These are phyloP conservation scores for Drosophila mojavensis DNA, from an alignment of 1,140 invertebrate species.

Conservation along the genomic window DNA sequence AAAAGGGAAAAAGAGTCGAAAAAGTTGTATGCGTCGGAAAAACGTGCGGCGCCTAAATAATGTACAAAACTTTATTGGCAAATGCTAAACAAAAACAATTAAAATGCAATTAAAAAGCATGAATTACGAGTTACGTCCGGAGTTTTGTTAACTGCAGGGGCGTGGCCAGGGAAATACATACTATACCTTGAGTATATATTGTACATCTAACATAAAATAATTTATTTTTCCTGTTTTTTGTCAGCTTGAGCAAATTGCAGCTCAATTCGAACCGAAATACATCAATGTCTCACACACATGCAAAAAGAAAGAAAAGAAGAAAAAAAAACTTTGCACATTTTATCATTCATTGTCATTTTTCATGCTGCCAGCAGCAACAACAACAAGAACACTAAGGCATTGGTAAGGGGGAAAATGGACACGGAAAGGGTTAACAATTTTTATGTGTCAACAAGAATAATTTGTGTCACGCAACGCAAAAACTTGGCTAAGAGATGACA, in stretches of 20 bases:
- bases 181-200: not conserved
- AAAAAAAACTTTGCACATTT: too few species aligned
- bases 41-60: constrained; percentile 62
- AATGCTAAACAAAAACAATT: constrained; percentile 66
- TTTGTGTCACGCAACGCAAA: constrained; percentile 62
- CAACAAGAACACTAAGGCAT: not conserved
- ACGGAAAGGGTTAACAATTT: constrained; percentile 70
- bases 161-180: not conserved
- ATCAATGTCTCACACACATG: constrained; percentile 63
- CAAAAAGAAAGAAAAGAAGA: not conserved
- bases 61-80: constrained; percentile 48
- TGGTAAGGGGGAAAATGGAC: constrained; percentile 17
- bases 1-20: constrained; percentile 13
- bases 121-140: not conserved
- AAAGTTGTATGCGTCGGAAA: constrained; percentile 50
- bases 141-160: not conserved
- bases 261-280: constrained; percentile 62
- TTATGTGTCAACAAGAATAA: constrained; percentile 81
- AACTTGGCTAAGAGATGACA: constrained; percentile 64
- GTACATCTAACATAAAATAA: constrained; percentile 13
- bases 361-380: constrained; percentile 37
- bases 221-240: constrained; percentile 1
- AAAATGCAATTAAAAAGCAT: constrained; percentile 67
- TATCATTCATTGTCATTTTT: constrained; percentile 76
- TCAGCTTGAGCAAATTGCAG: constrained; percentile 35